phyloP scores from a whole-genome alignment of 2,888 invertebrate genomes.

The Brachypalpus laphriformis region DNA sequence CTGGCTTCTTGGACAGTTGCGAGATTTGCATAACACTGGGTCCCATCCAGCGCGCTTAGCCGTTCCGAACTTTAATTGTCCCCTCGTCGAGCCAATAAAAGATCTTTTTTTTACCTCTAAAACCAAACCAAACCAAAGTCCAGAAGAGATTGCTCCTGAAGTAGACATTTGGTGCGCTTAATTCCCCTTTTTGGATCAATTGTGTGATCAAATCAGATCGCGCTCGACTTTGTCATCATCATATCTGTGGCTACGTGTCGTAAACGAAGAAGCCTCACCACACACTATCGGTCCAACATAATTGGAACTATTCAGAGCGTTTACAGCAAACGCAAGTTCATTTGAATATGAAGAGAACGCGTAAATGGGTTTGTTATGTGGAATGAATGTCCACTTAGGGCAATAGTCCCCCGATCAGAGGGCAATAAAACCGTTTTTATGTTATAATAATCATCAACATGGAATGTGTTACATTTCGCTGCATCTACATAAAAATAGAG shows the following conservation, averaged over 20 bases:
- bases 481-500: slow-evolving; percentile 45
- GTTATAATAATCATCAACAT: slow-evolving; percentile 68
- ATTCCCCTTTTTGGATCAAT: slow-evolving; percentile 23
- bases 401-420: slow-evolving; percentile 63
- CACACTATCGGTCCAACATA: slow-evolving; percentile 43
- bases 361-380: slow-evolving; percentile 65
- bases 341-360: slow-evolving; percentile 71
- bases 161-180: slow-evolving; percentile 33
- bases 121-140: not conserved
- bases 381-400: slow-evolving; percentile 66
- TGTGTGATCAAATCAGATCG: slow-evolving; percentile 50
- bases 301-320: slow-evolving; percentile 70
- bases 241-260: slow-evolving; percentile 5
- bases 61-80: slow-evolving; percentile 53
- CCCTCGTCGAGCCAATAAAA: slow-evolving; percentile 44
- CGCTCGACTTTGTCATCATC: slow-evolving; percentile 46
- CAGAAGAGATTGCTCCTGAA: slow-evolving; percentile 40
- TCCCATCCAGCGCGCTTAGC: not conserved
- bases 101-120: slow-evolving; percentile 1
- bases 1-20: slow-evolving; percentile 11
- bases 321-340: slow-evolving; percentile 55
- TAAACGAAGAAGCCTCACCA: slow-evolving; percentile 17
- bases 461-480: slow-evolving; percentile 71
- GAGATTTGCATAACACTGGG: slow-evolving; percentile 70
- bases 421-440: slow-evolving; percentile 68